Conservation (phyloP, 1,140 invertebrate genomes). For the Euglossa dilemma region DNA sequence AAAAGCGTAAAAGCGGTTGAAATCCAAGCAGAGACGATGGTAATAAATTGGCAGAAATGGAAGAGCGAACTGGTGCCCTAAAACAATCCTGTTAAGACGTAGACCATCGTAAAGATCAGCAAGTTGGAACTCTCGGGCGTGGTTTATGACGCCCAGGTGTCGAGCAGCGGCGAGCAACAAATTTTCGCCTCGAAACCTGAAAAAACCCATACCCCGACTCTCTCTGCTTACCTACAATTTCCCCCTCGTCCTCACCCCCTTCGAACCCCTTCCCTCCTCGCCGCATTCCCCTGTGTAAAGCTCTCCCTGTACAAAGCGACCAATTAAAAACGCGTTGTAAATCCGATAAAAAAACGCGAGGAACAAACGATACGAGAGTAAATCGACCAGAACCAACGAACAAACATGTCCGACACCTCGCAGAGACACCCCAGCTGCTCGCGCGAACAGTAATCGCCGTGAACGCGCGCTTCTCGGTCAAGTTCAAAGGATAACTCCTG, state of each 20-base stretch:
- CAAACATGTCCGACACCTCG: background rate
- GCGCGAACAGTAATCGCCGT: background rate
- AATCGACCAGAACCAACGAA: background rate
- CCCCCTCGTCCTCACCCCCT: background rate
- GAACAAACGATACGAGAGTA: background rate
- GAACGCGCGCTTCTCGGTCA: background rate
- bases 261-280: background rate
- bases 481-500: too few species aligned
- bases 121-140: background rate
- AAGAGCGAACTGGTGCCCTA: background rate
- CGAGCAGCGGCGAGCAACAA: background rate
- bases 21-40: background rate
- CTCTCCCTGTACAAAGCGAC: background rate
- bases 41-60: background rate
- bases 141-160: background rate
- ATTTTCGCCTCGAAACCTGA: slow-evolving; percentile 3
- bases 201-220: background rate
- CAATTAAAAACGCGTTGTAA: background rate
- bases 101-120: background rate
- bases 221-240: background rate
- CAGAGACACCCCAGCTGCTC: too few species aligned
- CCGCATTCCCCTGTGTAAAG: background rate
- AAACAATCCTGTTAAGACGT: background rate
- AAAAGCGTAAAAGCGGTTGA: background rate
- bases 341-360: too few species aligned